Evolutionary conservation across 2,113 vertebrate species (phyloP).

Genomic region (Narcine bancroftii): DNA sequence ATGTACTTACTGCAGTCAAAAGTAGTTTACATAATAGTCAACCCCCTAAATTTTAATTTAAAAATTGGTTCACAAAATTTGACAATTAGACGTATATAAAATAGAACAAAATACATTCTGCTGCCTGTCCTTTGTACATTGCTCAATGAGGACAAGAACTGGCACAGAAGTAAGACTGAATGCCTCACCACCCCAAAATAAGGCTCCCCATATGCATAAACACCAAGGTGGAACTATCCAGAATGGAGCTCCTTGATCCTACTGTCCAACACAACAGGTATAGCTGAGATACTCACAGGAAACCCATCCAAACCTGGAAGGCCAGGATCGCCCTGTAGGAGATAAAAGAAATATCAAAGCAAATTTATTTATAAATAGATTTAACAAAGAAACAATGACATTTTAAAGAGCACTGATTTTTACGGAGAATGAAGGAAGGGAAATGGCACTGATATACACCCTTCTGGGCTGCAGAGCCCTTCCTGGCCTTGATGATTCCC

Average conservation of each 20-base stretch:
- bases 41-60: no score
- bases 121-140: no score
- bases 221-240: neutral
- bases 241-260: no score
- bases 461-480: neutral
- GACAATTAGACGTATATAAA: no score
- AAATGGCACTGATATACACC: neutral
- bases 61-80: no score
- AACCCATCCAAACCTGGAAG: slow-evolving; percentile 61
- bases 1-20: no score
- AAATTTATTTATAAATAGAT: neutral
- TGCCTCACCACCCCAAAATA: neutral
- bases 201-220: neutral
- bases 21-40: no score
- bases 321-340: slow-evolving; percentile 62
- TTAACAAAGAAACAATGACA: neutral
- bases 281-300: slow-evolving; percentile 59
- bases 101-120: no score
- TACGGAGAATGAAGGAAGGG: slow-evolving; percentile 23
- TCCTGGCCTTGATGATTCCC: neutral
- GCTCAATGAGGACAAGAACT: no score
- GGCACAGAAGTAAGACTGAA: no score
- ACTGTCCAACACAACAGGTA: neutral
- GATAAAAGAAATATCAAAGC: neutral
- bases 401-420: neutral